Evolutionary conservation across 2,888 invertebrate species (phyloP).

Genomic region (Cosmorhoe ocellata): DNA sequence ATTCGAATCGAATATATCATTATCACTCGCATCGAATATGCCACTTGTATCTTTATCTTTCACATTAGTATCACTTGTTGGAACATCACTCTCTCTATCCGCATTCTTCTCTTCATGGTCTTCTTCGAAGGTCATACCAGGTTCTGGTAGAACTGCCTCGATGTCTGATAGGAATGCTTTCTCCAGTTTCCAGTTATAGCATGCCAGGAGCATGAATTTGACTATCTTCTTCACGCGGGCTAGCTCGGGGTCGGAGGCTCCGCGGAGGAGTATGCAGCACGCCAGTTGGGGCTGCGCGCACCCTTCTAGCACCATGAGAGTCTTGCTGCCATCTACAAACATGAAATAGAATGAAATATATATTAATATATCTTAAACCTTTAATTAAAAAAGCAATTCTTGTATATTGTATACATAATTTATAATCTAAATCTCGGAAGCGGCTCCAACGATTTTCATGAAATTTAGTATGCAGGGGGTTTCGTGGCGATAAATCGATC

Average conservation of each 20-base stretch:
- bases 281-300: conserved; percentile 92
- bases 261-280: conserved; percentile 94
- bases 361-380: no score
- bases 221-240: conserved; percentile 91
- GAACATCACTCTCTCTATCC: conserved; percentile 1
- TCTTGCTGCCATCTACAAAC: conserved; percentile 86
- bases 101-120: conserved; percentile 32
- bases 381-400: no score
- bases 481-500: no score
- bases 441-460: no score
- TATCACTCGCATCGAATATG: conserved; percentile 6
- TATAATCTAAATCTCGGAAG: no score
- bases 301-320: conserved; percentile 96
- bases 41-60: background rate
- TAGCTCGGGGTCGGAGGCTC: conserved; percentile 87
- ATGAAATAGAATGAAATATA: no score
- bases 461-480: no score
- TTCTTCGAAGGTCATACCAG: conserved; percentile 68
- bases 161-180: conserved; percentile 95
- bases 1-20: conserved; percentile 12
- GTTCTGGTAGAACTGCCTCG: conserved; percentile 77
- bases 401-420: no score
- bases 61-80: background rate
- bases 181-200: conserved; percentile 96
- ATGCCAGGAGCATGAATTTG: conserved; percentile 90